Base-by-base conservation (phyloP, 2,113 vertebrate genomes). In the Terrapene triunguis region DNA sequence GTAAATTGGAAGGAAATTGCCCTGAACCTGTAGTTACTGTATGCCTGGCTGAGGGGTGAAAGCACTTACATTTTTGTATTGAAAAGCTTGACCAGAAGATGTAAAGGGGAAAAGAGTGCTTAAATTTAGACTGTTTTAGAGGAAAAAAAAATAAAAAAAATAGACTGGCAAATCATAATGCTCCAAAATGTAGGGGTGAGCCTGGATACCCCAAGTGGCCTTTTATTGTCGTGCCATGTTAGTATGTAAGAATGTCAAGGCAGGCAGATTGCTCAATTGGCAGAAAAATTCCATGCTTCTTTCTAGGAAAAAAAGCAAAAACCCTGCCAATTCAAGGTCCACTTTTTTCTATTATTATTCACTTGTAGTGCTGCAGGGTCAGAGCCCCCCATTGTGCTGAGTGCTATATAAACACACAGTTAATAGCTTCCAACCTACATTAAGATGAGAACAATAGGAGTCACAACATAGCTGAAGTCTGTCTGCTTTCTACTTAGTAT, bases 391-490 rank as follows among this genome's bases (percentile, higher is more conserved):
- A 6, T 78, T 38, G n/a, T 59, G 79, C 38, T 65, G 2, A 5
- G 1, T 21, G 0, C 10, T 84, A 48, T 44, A 12, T 13, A 57
- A 38, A 21, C 76, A 59, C 24, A 72, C 82, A 80, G 82, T 86
- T 76, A 84, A 53, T 50, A 84, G 25, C 35, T 84, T 47, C 13
- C 5, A 93, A 8, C 9, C 85, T 47, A 50, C 1, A 13, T 42
- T 0, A 0, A 85, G 21, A 2, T 53, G 2, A 38, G 48, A 32
- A 53, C 50, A 81, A 85, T 3, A 29, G 13, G 35, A 80, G 17
- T 78, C 24, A 2, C 38, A 72, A 35, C 25, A 12, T 3, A 78
- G 22, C 12, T 78, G 42, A 78, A 2, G 2, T 24, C 50, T 85
- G 4, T 84, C 83, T 85, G 38, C 32, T 54, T 84, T 85, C 76